Evolutionary conservation across 2,113 vertebrate species (phyloP), one percentile per base, ranked within the genome.

Genomic region (Ictidomys tridecemlineatus): DNA sequence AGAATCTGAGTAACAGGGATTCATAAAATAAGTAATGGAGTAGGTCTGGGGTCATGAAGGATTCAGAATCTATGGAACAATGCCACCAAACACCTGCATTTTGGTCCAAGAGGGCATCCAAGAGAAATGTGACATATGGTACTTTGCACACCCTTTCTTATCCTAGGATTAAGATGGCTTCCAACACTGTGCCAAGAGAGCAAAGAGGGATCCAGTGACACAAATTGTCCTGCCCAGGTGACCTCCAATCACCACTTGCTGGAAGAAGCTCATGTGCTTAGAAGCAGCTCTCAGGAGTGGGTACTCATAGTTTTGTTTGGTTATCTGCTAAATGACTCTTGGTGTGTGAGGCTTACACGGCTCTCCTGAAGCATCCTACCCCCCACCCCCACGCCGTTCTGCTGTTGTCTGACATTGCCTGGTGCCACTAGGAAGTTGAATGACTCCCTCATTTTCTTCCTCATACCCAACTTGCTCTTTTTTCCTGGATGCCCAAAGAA

Each of bases 151-250:
- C 16, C 12, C 56, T 37, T 20, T 18, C 0, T 4, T 4, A 51
- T 11, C 26, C 14, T 17, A 10, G 22, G 11, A 17, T 34, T 18
- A 84, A 69, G 42, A 51, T 53, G 53, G n/a, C 18, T 18, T 77
- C 45, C 18, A 76, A n/a, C 20, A 65, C 2, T 28, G 13, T 67
- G 14, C 24, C 74, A 39, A 1, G 53, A 37, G 30, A 37, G 16
- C 24, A 65, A 20, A 53, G 6, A 10, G 26, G 8, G 28, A 14
- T 45, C 18, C 37, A 24, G 1, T 20, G 61, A 65, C 32, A 79
- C 8, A 11, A 16, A 3, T n/a, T 0, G 14, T 10, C 32, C 6
- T 17, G 20, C n/a, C 42, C 10, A 12, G 48, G 24, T 14, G 39
- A 17, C 61, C 22, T 34, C 56, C 39, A n/a, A 8, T 0, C 3